Evolutionary conservation across 2,888 invertebrate genomes (phyloP).

Genomic region (Epinotia nisella): DNA sequence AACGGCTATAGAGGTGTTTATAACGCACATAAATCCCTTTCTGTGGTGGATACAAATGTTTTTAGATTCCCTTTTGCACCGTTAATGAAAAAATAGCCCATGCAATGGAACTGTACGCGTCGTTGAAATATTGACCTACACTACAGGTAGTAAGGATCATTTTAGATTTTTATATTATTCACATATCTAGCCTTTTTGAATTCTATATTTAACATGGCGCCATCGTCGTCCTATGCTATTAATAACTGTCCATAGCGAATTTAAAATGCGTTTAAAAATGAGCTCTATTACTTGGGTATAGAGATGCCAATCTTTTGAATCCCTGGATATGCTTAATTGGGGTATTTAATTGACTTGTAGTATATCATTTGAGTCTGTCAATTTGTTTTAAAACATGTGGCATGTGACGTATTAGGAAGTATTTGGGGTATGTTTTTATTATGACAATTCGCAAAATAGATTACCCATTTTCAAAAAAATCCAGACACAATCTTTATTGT

Average conservation of each 20-base stretch:
- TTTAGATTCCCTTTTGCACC: not conserved
- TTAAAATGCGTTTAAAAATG: not conserved
- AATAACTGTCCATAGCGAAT: conserved; percentile 7
- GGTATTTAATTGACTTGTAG: not conserved
- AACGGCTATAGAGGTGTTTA: too few relatives aligned
- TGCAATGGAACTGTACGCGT: not conserved
- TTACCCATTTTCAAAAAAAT: not conserved
- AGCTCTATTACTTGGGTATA: not conserved
- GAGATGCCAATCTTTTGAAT: not conserved
- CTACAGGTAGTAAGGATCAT: not conserved
- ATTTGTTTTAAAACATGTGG: conserved; percentile 5
- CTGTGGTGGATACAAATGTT: not conserved
- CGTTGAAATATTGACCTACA: not conserved
- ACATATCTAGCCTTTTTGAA: not conserved
- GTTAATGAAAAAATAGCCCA: not conserved
- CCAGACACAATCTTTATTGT: too few relatives aligned
- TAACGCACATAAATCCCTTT: not conserved
- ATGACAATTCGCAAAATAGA: not conserved
- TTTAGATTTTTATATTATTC: not conserved
- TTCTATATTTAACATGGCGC: not conserved
- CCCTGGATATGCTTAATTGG: not conserved
- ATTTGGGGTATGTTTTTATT: not conserved
- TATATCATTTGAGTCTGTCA: not conserved
- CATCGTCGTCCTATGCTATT: conserved; percentile 8
- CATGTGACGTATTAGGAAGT: not conserved